Evolutionary conservation across 2,888 invertebrate species (phyloP).

Genomic region (Eristalis arbustorum): DNA sequence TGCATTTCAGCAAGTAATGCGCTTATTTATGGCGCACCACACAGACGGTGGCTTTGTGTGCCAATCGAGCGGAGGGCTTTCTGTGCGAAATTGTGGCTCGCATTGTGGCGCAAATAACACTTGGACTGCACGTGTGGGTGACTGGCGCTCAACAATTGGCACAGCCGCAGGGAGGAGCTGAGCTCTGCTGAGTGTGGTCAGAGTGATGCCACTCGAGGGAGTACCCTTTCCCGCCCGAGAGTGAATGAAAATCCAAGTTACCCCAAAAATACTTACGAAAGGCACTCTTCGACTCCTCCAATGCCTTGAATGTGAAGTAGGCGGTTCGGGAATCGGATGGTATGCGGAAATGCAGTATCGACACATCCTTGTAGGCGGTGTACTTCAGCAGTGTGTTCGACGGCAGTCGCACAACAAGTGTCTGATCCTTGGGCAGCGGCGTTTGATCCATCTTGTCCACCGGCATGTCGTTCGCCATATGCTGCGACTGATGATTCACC

Average conservation of each 20-base stretch:
- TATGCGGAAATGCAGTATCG: slow-evolving; percentile 82
- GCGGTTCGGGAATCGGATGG: slow-evolving; percentile 81
- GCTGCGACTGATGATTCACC: slow-evolving; percentile 72
- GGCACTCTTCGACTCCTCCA: slow-evolving; percentile 80
- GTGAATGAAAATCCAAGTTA: too few species aligned
- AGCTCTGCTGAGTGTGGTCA: too few species aligned
- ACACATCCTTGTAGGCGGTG: slow-evolving; percentile 83
- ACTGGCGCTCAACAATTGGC: background rate
- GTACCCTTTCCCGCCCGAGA: too few species aligned
- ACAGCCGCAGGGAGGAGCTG: too few species aligned
- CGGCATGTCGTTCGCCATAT: slow-evolving; percentile 65
- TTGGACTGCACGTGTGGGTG: background rate
- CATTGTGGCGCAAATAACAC: background rate
- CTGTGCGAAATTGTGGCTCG: too few species aligned
- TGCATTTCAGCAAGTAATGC: background rate
- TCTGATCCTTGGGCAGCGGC: slow-evolving; percentile 76
- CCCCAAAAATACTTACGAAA: slow-evolving; percentile 77
- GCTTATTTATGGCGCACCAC: too few species aligned
- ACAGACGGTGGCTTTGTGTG: background rate
- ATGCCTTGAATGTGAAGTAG: slow-evolving; percentile 79
- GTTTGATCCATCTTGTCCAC: slow-evolving; percentile 74
- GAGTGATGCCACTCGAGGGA: too few species aligned
- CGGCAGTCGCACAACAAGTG: slow-evolving; percentile 79
- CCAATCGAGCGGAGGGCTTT: background rate
- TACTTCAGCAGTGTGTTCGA: slow-evolving; percentile 81